Percentiles rank a stretch among this genome's conserved stretches.
Evolutionary conservation across 2,797 vertebrate species (phyloP).

Genomic region (Hapalemur alaotrensis): DNA sequence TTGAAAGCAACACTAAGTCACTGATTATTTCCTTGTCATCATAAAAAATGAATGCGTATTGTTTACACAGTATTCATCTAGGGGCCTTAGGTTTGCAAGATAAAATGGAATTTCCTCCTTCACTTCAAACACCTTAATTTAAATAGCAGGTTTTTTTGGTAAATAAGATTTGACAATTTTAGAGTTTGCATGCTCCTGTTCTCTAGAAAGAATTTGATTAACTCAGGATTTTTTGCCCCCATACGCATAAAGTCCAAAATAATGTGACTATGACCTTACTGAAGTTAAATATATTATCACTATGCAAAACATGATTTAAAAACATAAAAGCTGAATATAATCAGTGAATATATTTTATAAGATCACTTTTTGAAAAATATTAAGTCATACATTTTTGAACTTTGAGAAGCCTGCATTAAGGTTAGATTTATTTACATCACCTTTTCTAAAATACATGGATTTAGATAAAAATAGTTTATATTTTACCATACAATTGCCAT

Average conservation of each 20-base stretch:
- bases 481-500: background rate
- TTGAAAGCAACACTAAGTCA: background rate
- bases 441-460: background rate
- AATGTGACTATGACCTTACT: background rate
- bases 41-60: constrained; percentile 41
- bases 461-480: background rate
- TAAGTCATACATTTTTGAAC: background rate
- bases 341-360: background rate
- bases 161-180: background rate
- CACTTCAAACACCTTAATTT: background rate
- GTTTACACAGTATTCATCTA: background rate
- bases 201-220: background rate
- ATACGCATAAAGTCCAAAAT: background rate
- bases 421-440: background rate
- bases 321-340: background rate
- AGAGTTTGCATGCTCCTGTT: background rate
- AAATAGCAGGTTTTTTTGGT: background rate
- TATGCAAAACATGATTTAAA: background rate
- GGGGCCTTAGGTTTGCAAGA: background rate
- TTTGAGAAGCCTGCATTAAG: background rate
- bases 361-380: background rate
- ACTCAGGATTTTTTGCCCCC: background rate
- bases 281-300: background rate
- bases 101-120: background rate
- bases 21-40: constrained; percentile 49